These are phyloP conservation scores for Peucedramus taeniatus DNA, from an alignment of 2,113 vertebrate species.

Conservation along the genomic window DNA sequence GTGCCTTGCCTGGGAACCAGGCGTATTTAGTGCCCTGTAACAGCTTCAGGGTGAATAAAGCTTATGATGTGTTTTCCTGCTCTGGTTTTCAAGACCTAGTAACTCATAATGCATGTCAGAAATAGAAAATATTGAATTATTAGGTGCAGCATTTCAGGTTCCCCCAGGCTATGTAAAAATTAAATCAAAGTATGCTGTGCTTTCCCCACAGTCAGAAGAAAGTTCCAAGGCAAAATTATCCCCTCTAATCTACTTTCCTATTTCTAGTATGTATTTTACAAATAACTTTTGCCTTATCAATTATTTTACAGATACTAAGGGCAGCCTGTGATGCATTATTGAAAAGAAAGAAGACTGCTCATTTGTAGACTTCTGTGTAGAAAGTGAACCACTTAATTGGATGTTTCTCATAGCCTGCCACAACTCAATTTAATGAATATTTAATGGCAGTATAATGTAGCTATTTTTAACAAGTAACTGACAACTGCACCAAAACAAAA, in stretches of 20 bases:
- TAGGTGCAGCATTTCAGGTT: background rate
- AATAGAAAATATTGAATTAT: conserved; percentile 1
- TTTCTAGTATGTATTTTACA: conserved; percentile 29
- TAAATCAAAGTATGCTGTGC: background rate
- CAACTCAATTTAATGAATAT: conserved; percentile 32
- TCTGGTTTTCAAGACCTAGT: background rate
- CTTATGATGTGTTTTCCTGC: background rate
- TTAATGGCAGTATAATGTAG: conserved; percentile 2
- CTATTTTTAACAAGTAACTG: conserved; percentile 33
- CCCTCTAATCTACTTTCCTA: conserved; percentile 7
- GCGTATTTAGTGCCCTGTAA: background rate
- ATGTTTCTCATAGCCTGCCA: background rate
- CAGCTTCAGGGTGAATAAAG: background rate
- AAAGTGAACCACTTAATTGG: conserved; percentile 20
- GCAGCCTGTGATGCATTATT: conserved; percentile 26
- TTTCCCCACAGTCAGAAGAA: background rate
- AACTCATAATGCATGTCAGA: background rate
- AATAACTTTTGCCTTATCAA: conserved; percentile 38
- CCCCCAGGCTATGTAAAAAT: background rate
- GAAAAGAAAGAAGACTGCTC: conserved; percentile 1
- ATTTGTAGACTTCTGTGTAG: conserved; percentile 12
- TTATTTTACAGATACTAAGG: conserved; percentile 30
- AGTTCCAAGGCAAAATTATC: conserved; percentile 10
- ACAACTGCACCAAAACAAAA: background rate
- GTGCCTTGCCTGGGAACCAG: background rate